These are phyloP conservation scores for Acronicta psi DNA, from an alignment of 2,888 invertebrate species.

Conservation along the genomic window DNA sequence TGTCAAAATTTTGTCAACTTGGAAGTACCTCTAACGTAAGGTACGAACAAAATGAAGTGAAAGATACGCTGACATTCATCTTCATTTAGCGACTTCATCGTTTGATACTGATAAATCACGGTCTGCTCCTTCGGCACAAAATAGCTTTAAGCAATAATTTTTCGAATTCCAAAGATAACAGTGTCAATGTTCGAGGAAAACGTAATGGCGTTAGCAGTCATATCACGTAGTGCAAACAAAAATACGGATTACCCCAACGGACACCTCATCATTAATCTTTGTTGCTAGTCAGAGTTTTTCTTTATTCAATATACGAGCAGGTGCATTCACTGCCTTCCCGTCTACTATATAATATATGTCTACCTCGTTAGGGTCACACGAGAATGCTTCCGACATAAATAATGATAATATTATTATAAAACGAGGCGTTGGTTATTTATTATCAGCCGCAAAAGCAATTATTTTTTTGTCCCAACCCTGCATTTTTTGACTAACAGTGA, in stretches of 20 bases:
- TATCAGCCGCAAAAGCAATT: slow-evolving; percentile 45
- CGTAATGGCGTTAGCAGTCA: slow-evolving; percentile 27
- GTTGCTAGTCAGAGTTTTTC: slow-evolving; percentile 16
- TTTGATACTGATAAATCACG: slow-evolving; percentile 75
- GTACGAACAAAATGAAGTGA: slow-evolving; percentile 65
- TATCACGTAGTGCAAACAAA: slow-evolving; percentile 52
- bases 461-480: slow-evolving; percentile 39
- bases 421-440: slow-evolving; percentile 25
- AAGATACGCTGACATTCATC: slow-evolving; percentile 73
- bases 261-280: slow-evolving; percentile 45
- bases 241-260: slow-evolving; percentile 51
- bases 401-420: slow-evolving; percentile 6
- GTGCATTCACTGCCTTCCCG: slow-evolving; percentile 13
- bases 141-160: slow-evolving; percentile 58
- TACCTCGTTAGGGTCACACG: background rate
- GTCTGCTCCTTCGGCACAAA: slow-evolving; percentile 52
- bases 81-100: slow-evolving; percentile 70
- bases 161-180: slow-evolving; percentile 47
- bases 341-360: background rate
- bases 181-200: slow-evolving; percentile 30
- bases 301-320: slow-evolving; percentile 28
- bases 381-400: slow-evolving; percentile 10
- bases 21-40: slow-evolving; percentile 41
- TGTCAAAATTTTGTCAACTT: slow-evolving; percentile 56
- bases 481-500: slow-evolving; percentile 28